phyloP scores from a whole-genome alignment of 1,140 invertebrate species.

The Idris sp. region DNA sequence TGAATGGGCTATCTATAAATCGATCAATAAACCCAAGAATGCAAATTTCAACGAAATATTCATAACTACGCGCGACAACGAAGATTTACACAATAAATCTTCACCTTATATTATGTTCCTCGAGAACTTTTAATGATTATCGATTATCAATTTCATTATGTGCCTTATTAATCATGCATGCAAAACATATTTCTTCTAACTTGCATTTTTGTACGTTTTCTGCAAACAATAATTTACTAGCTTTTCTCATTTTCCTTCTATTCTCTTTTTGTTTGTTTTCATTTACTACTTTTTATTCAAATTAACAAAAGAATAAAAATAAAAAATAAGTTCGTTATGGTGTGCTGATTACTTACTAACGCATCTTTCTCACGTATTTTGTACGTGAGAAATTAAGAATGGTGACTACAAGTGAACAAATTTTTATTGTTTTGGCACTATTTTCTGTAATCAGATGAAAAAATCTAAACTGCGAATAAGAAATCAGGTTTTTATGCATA shows the following conservation, averaged over 20 bases:
- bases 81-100: conserved; percentile 24
- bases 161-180: conserved; percentile 15
- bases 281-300: no score
- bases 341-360: conserved; percentile 1
- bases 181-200: no score
- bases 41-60: conserved; percentile 19
- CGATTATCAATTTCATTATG: conserved; percentile 8
- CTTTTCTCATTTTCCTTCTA: no score
- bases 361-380: conserved; percentile 4
- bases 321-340: background rate
- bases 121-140: conserved; percentile 15
- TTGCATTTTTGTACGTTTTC: no score
- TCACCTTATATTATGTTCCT: background rate
- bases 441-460: conserved; percentile 7
- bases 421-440: conserved; percentile 15
- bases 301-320: no score
- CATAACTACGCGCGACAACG: background rate
- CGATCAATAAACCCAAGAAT: conserved; percentile 30
- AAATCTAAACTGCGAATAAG: conserved; percentile 8
- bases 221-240: no score
- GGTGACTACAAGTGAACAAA: background rate
- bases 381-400: conserved; percentile 2
- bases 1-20: conserved; percentile 19
- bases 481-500: no score
- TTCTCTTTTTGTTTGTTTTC: no score